phyloP scores from a whole-genome alignment of 2,888 invertebrate species.

The Lathronympha strigana region DNA sequence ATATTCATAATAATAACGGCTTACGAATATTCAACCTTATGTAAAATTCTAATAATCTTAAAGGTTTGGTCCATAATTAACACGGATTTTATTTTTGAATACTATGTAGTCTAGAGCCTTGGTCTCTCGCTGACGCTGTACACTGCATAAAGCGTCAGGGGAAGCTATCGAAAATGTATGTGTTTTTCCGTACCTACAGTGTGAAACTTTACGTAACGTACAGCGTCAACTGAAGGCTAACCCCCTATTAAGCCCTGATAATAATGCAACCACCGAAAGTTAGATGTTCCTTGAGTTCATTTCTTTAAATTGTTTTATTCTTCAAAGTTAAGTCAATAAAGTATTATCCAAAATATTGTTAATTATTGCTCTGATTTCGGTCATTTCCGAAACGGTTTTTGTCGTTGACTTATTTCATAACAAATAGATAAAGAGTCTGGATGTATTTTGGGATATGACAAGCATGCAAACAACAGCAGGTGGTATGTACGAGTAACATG shows the following conservation, averaged over 20 bases:
- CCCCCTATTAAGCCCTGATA: not conserved
- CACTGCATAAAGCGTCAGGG: not conserved
- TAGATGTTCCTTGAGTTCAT: not conserved
- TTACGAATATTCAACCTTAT: not conserved
- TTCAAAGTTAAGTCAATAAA: slow-evolving; percentile 14
- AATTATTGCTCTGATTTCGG: not conserved
- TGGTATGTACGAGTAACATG: too few relatives aligned
- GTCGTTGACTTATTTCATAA: not conserved
- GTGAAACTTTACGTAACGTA: not conserved
- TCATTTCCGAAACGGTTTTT: not conserved
- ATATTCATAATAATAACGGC: not conserved
- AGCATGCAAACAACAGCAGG: too few relatives aligned
- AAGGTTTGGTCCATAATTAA: not conserved
- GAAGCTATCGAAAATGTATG: not conserved
- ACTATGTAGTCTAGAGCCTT: not conserved
- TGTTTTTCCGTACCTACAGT: not conserved
- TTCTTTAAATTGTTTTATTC: slow-evolving; percentile 4
- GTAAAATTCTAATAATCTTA: not conserved
- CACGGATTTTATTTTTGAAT: not conserved
- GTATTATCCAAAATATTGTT: slow-evolving; percentile 16
- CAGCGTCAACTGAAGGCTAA: not conserved
- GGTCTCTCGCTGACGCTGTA: not conserved
- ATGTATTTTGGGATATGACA: too few relatives aligned
- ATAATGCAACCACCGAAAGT: slow-evolving; percentile 5
- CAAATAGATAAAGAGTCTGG: not conserved